phyloP scores from a whole-genome alignment of 2,113 vertebrate species.

The Odontesthes bonariensis region DNA sequence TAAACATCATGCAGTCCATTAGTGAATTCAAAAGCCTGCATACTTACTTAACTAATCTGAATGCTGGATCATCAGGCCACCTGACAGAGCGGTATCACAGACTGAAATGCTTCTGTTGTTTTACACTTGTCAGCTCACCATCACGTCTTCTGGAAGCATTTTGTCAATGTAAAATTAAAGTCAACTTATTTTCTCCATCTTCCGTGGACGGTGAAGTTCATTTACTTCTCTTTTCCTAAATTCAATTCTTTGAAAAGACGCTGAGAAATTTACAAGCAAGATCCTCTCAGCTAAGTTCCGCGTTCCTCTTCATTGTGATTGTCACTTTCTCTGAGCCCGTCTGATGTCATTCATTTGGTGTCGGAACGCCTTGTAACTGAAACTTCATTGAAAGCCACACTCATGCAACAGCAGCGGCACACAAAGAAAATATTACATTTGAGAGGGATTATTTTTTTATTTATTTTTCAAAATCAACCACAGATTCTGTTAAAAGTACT shows the following conservation, averaged over 20 bases:
- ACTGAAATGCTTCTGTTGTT: too few relatives aligned
- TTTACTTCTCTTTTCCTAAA: not conserved
- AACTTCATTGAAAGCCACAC: conserved; percentile 30
- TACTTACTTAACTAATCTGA: too few relatives aligned
- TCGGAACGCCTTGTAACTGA: conserved; percentile 50
- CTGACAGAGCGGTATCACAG: too few relatives aligned
- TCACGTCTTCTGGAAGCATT: too few relatives aligned
- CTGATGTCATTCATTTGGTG: conserved; percentile 18
- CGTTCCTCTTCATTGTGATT: conserved; percentile 41
- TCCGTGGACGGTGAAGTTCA: not conserved
- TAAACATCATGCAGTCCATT: too few relatives aligned
- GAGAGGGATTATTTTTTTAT: conserved; percentile 34
- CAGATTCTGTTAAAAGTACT: conserved; percentile 40
- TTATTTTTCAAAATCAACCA: conserved; percentile 35
- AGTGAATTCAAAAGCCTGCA: too few relatives aligned
- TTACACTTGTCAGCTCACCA: too few relatives aligned
- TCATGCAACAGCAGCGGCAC: conserved; percentile 19
- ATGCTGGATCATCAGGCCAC: too few relatives aligned
- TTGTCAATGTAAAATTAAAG: not conserved
- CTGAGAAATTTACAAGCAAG: conserved; percentile 15
- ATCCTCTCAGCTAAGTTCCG: conserved; percentile 20
- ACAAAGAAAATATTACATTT: conserved; percentile 32
- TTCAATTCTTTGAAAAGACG: not conserved
- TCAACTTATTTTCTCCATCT: too few relatives aligned
- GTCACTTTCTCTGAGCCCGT: conserved; percentile 19